Conservation (phyloP, 2,797 vertebrate genomes). For the Enteromius trimaculatus region DNA sequence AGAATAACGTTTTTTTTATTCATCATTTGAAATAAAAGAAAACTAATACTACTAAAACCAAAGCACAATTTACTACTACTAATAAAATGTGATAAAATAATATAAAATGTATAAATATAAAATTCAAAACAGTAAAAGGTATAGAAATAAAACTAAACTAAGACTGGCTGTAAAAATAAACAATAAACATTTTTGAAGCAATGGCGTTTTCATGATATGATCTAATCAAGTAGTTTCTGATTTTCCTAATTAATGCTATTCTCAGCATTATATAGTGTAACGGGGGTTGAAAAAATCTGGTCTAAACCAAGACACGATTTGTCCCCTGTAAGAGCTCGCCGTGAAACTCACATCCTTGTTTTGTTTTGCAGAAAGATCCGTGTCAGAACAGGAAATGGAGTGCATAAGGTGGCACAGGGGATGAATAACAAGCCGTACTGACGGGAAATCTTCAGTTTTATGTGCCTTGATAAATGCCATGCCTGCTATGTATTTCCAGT, state of each 20-base stretch:
- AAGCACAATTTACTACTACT: background rate
- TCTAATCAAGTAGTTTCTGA: background rate
- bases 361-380: constrained; percentile 65
- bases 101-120: background rate
- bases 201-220: background rate
- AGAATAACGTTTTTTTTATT: background rate
- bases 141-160: background rate
- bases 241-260: background rate
- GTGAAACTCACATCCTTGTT: constrained; percentile 58
- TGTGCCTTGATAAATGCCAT: constrained; percentile 24
- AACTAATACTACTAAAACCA: background rate
- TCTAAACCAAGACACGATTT: background rate
- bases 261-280: background rate
- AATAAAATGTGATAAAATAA: background rate
- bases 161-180: background rate
- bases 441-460: constrained; percentile 57
- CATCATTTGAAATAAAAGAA: background rate
- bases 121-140: background rate
- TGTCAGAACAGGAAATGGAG: constrained; percentile 64
- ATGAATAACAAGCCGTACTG: constrained; percentile 66
- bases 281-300: background rate
- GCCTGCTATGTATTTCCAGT: constrained; percentile 33
- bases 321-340: constrained; percentile 56
- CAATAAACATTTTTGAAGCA: background rate
- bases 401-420: constrained; percentile 53